phyloP scores from a whole-genome alignment of 2,113 vertebrate species.

The Dicaeum eximium region DNA sequence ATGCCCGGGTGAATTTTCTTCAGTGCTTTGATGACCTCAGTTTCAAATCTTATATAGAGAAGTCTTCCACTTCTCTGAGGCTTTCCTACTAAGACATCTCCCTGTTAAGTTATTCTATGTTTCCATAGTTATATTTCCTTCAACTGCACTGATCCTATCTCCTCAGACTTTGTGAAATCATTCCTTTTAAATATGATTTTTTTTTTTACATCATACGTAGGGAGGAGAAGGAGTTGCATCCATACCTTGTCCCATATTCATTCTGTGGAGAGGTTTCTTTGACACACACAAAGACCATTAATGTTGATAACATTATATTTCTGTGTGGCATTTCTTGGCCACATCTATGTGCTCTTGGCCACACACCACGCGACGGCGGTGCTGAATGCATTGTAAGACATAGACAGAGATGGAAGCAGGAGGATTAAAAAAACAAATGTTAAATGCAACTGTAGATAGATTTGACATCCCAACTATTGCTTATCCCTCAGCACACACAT shows the following conservation, averaged over 20 bases:
- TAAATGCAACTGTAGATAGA: neutral
- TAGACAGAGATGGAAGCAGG: neutral
- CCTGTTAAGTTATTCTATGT: neutral
- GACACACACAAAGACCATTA: neutral
- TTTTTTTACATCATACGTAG: neutral
- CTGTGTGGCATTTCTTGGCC: neutral
- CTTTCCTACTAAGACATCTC: neutral
- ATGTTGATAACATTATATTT: neutral
- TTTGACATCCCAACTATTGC: slow-evolving; percentile 21
- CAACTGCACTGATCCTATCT: neutral
- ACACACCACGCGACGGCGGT: rapidly evolving
- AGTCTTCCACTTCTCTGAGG: neutral
- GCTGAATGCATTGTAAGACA: neutral
- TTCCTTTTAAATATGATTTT: neutral
- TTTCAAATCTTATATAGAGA: neutral
- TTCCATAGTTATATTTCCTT: neutral
- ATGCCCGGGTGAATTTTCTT: neutral
- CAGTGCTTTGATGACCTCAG: neutral
- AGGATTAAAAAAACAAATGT: slow-evolving; percentile 16
- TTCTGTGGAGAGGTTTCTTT: neutral
- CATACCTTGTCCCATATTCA: neutral
- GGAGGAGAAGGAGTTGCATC: neutral
- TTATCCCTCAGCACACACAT: neutral
- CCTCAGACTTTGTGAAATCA: neutral
- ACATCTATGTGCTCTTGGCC: neutral